Base-by-base conservation (phyloP, 2,797 vertebrate genomes). In the Halcyon badia region DNA sequence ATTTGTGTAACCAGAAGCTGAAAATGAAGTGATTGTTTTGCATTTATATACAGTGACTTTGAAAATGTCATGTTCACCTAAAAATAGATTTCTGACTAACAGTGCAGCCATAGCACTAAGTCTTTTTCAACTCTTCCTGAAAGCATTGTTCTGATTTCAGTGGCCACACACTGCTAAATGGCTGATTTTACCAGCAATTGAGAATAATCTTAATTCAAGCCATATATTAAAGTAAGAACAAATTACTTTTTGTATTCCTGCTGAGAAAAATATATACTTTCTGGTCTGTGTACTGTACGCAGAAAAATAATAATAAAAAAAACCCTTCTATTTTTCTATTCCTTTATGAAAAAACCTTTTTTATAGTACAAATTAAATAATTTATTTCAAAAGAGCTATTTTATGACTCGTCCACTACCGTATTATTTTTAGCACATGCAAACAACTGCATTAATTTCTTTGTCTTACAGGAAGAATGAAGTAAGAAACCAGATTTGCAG, bases 61-160 rank as follows among this genome's bases (percentile, higher is more conserved):
- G n/a, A 93, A 97, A 96, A 97, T 91, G 49, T 33, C 49, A 64
- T 82, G 57, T 92, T 96, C 94, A 66, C 51, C 87, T 93, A 86
- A 89, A 97, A 97, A 94, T 51, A 95, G 73, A 81, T 69, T 91
- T 75, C 80, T 91, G 39, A 69, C 61, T 95, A 85, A 83, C 4
- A 78, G 48, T 87, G 73, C 21, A 75, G 46, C 19, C 17, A 30
- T 66, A 94, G 8, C 33, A 33, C 16, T 73, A 77, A 60, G 64
- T 68, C 21, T 83, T 41, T 88, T 83, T 94, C 83, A 93, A 68
- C 14, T 78, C 35, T 22, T 91, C 31, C 81, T 62, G 65, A 92
- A 92, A 92, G 13, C 10, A 49, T 72, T 91, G 57, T 57, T 90
- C 88, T 71, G 46, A 52, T 93, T 90, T 85, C 69, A 66, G 81